A percentile compares a stretch with the other conserved stretches of the same genome.
These are phyloP conservation scores for Patella pellucida DNA, from an alignment of 2,888 invertebrate species.

Conservation along the genomic window DNA sequence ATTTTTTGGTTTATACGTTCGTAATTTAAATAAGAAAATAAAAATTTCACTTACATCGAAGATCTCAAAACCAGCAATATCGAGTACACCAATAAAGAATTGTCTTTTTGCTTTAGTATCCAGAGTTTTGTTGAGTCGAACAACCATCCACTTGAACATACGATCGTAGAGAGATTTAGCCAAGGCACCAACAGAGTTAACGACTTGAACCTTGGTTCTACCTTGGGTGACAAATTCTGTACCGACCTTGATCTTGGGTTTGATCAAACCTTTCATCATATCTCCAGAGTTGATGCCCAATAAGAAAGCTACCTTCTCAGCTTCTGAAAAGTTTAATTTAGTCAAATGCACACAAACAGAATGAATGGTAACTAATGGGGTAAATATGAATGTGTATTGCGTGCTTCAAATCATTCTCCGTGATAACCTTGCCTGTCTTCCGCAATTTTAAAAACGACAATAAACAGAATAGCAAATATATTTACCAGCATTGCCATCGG, in stretches of 20 bases:
- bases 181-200: slow-evolving; percentile 71
- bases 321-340: slow-evolving; percentile 74
- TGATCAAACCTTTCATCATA: slow-evolving; percentile 83
- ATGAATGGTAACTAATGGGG: too few relatives aligned
- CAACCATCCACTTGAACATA: slow-evolving; percentile 86
- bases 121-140: slow-evolving; percentile 99
- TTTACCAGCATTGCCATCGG: slow-evolving; percentile 57
- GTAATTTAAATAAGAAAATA: too few relatives aligned
- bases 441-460: too few relatives aligned
- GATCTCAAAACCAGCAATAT: slow-evolving; percentile 99
- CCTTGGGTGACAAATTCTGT: slow-evolving; percentile 99
- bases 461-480: too few relatives aligned
- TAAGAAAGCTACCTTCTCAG: slow-evolving; percentile 91
- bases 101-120: slow-evolving; percentile 98
- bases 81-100: slow-evolving; percentile 99
- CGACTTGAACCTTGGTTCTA: slow-evolving; percentile 89
- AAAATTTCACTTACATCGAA: slow-evolving; percentile 79
- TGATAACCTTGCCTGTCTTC: too few relatives aligned
- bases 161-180: slow-evolving; percentile 73
- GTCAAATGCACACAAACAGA: too few relatives aligned
- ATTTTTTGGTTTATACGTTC: too few relatives aligned
- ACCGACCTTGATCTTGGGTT: slow-evolving; percentile 96
- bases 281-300: slow-evolving; percentile 89
- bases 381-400: too few relatives aligned
- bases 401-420: too few relatives aligned